These are phyloP conservation scores for Coturnix japonica DNA, from an alignment of 2,113 vertebrate species.

Conservation along the genomic window DNA sequence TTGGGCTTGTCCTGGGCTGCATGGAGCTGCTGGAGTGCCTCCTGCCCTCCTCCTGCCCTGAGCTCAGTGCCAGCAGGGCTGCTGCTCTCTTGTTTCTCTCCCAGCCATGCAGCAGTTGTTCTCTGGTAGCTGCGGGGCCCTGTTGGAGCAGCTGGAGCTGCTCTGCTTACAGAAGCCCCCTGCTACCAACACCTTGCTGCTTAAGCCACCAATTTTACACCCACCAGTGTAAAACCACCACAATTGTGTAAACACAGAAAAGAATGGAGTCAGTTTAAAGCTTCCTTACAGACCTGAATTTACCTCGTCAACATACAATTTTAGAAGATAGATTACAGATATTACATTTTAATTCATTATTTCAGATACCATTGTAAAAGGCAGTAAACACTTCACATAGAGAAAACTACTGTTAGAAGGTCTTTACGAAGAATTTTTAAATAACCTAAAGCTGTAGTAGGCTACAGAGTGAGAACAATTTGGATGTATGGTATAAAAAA, in stretches of 20 bases:
- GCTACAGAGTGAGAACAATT: neutral
- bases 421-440: neutral
- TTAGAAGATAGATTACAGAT: neutral
- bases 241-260: neutral
- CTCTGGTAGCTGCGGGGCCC: neutral
- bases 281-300: neutral
- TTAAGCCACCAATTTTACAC: neutral
- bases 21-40: neutral
- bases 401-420: neutral
- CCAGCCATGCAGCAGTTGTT: neutral
- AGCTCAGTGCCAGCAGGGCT: neutral
- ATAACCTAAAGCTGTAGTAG: neutral
- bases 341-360: neutral
- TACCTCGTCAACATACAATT: neutral
- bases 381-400: neutral
- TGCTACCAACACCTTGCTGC: neutral
- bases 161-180: neutral
- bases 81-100: neutral
- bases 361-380: neutral
- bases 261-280: neutral
- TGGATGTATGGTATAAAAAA: neutral
- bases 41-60: neutral
- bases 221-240: neutral
- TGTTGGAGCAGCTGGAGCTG: neutral
- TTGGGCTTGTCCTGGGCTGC: neutral